Base-by-base conservation (phyloP, 2,888 invertebrate species). In the Parascotia fuliginaria region DNA sequence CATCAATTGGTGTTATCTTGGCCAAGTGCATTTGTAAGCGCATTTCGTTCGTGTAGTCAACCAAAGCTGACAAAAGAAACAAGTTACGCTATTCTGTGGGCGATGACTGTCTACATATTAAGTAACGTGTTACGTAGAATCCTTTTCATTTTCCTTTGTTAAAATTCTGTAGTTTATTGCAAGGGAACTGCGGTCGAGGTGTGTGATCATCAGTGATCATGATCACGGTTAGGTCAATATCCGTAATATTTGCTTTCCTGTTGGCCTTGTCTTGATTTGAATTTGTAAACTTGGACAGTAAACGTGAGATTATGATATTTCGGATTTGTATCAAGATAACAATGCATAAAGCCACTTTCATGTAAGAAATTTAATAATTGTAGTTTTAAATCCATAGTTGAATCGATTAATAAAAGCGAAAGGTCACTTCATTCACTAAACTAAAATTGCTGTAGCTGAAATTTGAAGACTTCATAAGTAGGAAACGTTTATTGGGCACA, bases 1-100 rank as follows among this genome's bases (percentile, higher is more conserved):
- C 71, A 73, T 73, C 67, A 78, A 82, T 81, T 79, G 67, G 72
- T 75, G 66, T 79, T 81, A 79, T 80, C 74, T 74, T 64, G 55
- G 54, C 56, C 53, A 65, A 76, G 74, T 68, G 65, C 70, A 65
- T 75, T 52, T 60, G 75, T 73, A 67, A 62, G 57, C 65, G 60
- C 74, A 65, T 69, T 77, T 72, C 59, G 64, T 69, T 70, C 63
- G 50, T 68, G 60, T 47, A 61, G 57, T 55, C 62, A 60, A 55
- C 33, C 45, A 33, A 53, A 61, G 67, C 64, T 69, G 69, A 73
- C 65, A 70, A 60, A 55, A 63, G 60, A 63, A 51, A 55, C 57
- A 48, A 28, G 34, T 9, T 19, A 36, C 36, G 31, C 32, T 14
- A 58, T 38, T 60, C 50, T 59, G 56, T 62, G 56, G 58, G 64